These are phyloP conservation scores for Drosophila anceps DNA, from an alignment of 2,888 invertebrate genomes.

Conservation along the genomic window DNA sequence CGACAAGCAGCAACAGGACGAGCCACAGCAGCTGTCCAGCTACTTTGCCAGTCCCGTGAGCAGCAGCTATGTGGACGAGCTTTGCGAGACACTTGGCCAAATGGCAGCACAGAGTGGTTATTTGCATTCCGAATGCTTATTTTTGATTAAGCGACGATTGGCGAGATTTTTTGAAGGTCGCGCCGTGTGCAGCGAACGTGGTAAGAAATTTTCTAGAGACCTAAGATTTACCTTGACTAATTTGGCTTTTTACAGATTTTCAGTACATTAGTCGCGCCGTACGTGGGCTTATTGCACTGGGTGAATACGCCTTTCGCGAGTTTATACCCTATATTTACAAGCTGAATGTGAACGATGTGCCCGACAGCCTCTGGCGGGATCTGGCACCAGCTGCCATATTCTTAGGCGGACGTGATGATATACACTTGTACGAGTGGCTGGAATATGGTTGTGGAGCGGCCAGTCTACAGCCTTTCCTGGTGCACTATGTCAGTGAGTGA, in stretches of 20 bases:
- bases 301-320: constrained; percentile 84
- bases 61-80: constrained; percentile 69
- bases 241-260: constrained; percentile 69
- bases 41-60: constrained; percentile 82
- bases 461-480: constrained; percentile 83
- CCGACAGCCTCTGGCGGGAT: constrained; percentile 79
- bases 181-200: constrained; percentile 69
- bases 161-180: constrained; percentile 81
- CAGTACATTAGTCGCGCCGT: constrained; percentile 82
- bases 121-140: constrained; percentile 83
- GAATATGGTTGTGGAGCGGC: constrained; percentile 82
- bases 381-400: constrained; percentile 82
- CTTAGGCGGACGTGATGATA: constrained; percentile 82
- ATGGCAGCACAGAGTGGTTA: constrained; percentile 82
- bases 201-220: constrained; percentile 46
- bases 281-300: constrained; percentile 81
- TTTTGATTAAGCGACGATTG: constrained; percentile 78
- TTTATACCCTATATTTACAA: constrained; percentile 83
- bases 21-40: constrained; percentile 67
- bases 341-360: constrained; percentile 73
- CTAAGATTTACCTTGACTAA: background rate
- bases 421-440: constrained; percentile 85
- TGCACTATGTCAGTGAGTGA: constrained; percentile 80
- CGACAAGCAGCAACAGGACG: constrained; percentile 40
- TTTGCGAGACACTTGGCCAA: constrained; percentile 83